These are phyloP conservation scores for Paramisgurnus dabryanus DNA, from an alignment of 2,113 vertebrate species.

Conservation along the genomic window DNA sequence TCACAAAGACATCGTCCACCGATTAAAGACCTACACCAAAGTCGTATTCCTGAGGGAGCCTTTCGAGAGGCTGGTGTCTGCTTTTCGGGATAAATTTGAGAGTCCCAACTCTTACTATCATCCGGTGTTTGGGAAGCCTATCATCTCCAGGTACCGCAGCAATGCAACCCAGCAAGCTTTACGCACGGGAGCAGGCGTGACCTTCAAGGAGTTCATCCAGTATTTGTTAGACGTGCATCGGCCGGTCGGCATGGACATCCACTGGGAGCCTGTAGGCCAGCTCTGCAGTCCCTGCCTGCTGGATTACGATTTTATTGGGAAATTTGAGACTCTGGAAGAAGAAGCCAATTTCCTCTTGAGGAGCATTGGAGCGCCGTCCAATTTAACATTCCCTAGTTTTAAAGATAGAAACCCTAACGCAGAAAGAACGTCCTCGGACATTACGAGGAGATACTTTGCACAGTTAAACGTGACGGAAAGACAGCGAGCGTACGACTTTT, in stretches of 20 bases:
- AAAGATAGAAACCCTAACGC: conserved; percentile 79
- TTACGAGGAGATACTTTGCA: conserved; percentile 77
- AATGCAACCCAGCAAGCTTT: conserved; percentile 76
- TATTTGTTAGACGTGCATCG: conserved; percentile 90
- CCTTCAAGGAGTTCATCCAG: conserved; percentile 91
- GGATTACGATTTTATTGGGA: conserved; percentile 92
- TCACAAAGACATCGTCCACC: conserved; percentile 80
- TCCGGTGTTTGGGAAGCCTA: conserved; percentile 88
- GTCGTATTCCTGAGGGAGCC: conserved; percentile 93
- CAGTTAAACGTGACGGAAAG: conserved; percentile 91
- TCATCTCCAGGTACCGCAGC: conserved; percentile 82
- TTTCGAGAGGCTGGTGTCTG: conserved; percentile 91
- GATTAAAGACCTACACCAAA: conserved; percentile 90
- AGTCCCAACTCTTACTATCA: conserved; percentile 92
- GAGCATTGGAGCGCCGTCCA: conserved; percentile 75
- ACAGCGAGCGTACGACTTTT: conserved; percentile 90
- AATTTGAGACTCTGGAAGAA: conserved; percentile 92
- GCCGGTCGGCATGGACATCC: conserved; percentile 91
- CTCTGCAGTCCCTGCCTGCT: conserved; percentile 93
- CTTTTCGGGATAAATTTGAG: conserved; percentile 92
- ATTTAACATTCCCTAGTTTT: conserved; percentile 81
- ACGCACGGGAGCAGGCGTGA: conserved; percentile 84
- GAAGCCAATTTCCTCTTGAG: conserved; percentile 89
- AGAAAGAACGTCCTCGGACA: conserved; percentile 74
- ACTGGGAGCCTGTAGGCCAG: conserved; percentile 92